Base-by-base conservation (phyloP, 2,113 vertebrate genomes). In the Cyanocitta stelleri region DNA sequence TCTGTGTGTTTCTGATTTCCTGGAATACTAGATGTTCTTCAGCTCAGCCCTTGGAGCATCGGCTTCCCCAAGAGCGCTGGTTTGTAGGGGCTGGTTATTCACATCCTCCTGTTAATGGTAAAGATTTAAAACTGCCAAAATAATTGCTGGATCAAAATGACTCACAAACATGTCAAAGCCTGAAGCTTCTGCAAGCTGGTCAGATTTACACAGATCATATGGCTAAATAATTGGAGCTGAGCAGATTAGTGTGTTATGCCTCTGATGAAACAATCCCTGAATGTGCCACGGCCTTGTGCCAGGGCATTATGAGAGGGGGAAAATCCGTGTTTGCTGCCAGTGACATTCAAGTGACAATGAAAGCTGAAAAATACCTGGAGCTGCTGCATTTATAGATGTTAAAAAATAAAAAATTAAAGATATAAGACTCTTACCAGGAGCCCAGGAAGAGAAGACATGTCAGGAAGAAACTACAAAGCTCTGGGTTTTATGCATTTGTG, bases 211-310 rank as follows among this genome's bases (percentile, higher is more conserved):
- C 4, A 7, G 72, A 91, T 95, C 93, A 61, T 78, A 35, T 79
- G 91, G 96, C 48, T 96, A 91, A 97, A 97, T 96, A 97, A 97
- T 95, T 97, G 59, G 85, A 87, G 77, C 87, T 96, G 91, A 96
- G 97, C 72, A 97, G 97, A 97, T 97, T 89, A 97, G 87, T 88
- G 84, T 86, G 91, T 96, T 96, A 64, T 8, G 26, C 63, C 93
- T 84, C 72, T 94, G 96, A 94, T 82, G 93, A 95, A 98, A 90
- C 5, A 43, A 95, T 96, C 97, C 97, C 74, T 33, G 37, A 77
- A 41, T 32, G 13, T 39, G 33, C 85, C 93, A 68, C 18, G 1
- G 68, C 95, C 88, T 89, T 2, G 33, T 76, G 85, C 93, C 92
- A 86, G 93, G 92, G 80, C 91, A 32, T 95, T 85, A 51, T 16